These are phyloP conservation scores for Brachyhypopomus gauderio DNA, from an alignment of 2,113 vertebrate genomes.

Conservation along the genomic window DNA sequence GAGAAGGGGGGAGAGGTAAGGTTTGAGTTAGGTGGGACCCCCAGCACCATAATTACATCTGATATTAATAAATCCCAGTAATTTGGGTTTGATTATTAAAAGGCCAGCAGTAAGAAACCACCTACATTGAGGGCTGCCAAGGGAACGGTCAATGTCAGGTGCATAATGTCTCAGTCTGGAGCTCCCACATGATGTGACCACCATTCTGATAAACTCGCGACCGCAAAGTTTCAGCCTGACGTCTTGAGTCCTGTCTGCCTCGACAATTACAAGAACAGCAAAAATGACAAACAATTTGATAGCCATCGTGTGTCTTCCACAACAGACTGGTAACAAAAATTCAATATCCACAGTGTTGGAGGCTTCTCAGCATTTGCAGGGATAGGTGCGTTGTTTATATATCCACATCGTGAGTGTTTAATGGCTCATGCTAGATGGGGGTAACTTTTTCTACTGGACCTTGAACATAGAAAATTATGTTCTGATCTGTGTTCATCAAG, in stretches of 20 bases:
- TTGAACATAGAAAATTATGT: conserved; percentile 72
- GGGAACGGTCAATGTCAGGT: conserved; percentile 42
- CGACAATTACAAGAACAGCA: conserved; percentile 55
- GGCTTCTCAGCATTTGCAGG: neutral
- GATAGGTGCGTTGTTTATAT: conserved; percentile 65
- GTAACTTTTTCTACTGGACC: conserved; percentile 52
- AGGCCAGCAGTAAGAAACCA: neutral
- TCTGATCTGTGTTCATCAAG: conserved; percentile 69
- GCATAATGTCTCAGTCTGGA: conserved; percentile 64
- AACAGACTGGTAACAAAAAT: neutral
- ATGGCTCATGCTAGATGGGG: conserved; percentile 31
- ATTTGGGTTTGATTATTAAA: neutral
- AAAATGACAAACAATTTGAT: conserved; percentile 57
- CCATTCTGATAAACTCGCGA: conserved; percentile 70
- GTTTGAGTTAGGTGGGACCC: too few relatives aligned
- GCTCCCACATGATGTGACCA: conserved; percentile 72
- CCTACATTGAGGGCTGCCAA: conserved; percentile 56
- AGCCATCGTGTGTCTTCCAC: conserved; percentile 55
- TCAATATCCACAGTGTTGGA: neutral
- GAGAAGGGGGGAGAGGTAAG: too few relatives aligned
- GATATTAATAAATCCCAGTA: neutral
- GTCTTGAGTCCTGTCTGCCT: conserved; percentile 57
- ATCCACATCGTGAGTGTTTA: neutral
- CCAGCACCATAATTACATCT: too few relatives aligned
- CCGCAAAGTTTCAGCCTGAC: conserved; percentile 70